Evolutionary conservation across 1,140 invertebrate genomes (phyloP).

Genomic region (Diabrotica virgifera): DNA sequence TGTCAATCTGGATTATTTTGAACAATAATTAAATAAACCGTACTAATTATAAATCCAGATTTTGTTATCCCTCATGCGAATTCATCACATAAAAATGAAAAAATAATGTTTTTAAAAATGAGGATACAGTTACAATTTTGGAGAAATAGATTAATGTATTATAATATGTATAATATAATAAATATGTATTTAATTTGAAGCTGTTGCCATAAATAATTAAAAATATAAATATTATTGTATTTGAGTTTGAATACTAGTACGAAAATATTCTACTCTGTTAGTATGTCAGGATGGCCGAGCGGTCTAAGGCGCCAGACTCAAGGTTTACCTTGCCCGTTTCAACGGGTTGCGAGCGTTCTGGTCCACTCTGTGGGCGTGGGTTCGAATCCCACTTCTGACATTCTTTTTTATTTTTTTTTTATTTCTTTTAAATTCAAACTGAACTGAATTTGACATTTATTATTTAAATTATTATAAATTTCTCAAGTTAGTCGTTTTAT

Average conservation of each 20-base stretch:
- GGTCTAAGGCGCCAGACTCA: slow-evolving; percentile 68
- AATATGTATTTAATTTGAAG: not conserved
- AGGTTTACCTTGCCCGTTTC: slow-evolving; percentile 34
- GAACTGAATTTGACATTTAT: no score
- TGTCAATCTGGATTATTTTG: no score
- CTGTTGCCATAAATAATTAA: not conserved
- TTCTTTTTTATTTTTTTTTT: slow-evolving; percentile 24
- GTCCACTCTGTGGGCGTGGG: slow-evolving; percentile 82
- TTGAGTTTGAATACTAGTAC: not conserved
- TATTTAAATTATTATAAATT: no score
- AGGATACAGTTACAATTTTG: no score
- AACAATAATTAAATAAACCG: no score
- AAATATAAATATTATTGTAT: not conserved
- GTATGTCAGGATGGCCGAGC: slow-evolving; percentile 47
- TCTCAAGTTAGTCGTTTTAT: no score
- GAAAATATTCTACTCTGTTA: not conserved
- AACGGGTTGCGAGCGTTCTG: slow-evolving; percentile 58
- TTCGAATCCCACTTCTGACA: slow-evolving; percentile 88
- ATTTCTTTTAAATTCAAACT: not conserved
- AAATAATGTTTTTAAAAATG: no score
- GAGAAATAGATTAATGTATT: no score
- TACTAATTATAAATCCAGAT: no score
- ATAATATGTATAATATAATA: no score
- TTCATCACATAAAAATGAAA: no score
- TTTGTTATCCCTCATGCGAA: no score